Base-by-base conservation (phyloP, 2,888 invertebrate species). In the Idaea straminata region DNA sequence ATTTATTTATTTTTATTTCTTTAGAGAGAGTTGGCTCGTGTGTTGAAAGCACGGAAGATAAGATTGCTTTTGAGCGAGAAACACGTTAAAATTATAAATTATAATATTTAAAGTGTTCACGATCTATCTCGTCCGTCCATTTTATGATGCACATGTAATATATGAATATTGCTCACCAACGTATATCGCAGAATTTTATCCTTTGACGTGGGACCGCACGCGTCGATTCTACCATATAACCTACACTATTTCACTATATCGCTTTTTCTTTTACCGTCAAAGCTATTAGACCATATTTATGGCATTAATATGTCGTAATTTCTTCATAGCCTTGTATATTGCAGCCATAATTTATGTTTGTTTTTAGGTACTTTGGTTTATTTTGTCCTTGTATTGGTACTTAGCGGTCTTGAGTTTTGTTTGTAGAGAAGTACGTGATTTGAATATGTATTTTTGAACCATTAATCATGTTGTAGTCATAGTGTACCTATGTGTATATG, bases 181-280 rank as follows among this genome's bases (percentile, higher is more conserved):
- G 47, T 47, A 13, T 13, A 59, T 25, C 34, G 47, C 4, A 59
- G 59, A 34, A 34, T 62, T 66, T 66, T 69, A 73, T 69, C 70
- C 38, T 64, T 68, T 69, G 69, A 72, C 66, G 67, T 38, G 59
- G 25, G 72, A 71, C 70, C 70, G 69, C 73, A 72, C 70, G 72
- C 71, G 69, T 68, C 62, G 66, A 63, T 59, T 47, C 10, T 47
- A 7, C 47, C 10, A 47, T 47, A 47, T 47, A 13, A 47, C 47
- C 47, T 47, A 47, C 47, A 47, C 47, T 47, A 47, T 47, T 47
- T 47, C 47, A 47, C 47, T 47, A 7, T 47, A 47, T 47, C 47
- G 47, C 47, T 47, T 13, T 47, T 47, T 47, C 47, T 47, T 47
- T 47, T 47, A 47, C 47, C 47, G 47, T 47, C 47, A 47, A 13